Conservation (phyloP, 2,113 vertebrate species). For the Murina feae region DNA sequence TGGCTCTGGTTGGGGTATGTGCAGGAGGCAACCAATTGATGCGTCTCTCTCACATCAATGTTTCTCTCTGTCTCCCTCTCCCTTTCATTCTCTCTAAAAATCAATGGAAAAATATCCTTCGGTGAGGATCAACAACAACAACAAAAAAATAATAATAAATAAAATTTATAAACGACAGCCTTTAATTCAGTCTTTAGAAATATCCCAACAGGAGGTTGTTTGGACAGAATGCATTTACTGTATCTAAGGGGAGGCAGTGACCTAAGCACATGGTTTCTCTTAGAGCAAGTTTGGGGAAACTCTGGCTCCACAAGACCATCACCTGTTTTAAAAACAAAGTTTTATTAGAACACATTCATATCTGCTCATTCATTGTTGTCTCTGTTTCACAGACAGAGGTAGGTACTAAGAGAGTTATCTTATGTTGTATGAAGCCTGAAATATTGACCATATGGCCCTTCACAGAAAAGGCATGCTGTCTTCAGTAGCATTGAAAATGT, state of each 20-base stretch:
- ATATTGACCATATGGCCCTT: not conserved
- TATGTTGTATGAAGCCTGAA: not conserved
- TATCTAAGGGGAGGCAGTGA: not conserved
- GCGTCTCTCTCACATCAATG: too few species aligned
- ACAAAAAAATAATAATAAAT: too few species aligned
- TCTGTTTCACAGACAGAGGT: not conserved
- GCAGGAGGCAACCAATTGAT: too few species aligned
- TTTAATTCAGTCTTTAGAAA: not conserved
- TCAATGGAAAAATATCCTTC: too few species aligned
- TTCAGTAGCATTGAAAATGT: not conserved
- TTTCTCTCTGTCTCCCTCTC: too few species aligned
- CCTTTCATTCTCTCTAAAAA: too few species aligned
- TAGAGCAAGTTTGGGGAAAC: not conserved
- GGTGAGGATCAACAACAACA: too few species aligned
- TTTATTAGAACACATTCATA: not conserved
- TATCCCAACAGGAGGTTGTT: not conserved
- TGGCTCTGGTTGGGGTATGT: too few species aligned
- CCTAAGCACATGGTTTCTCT: not conserved
- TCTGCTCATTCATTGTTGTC: not conserved
- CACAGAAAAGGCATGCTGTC: not conserved
- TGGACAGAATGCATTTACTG: not conserved
- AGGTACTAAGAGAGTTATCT: not conserved
- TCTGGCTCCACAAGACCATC: not conserved
- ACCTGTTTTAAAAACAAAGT: not conserved
- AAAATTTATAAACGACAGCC: not conserved